Percentiles rank a stretch among this genome's conserved stretches.
Conservation (phyloP, 2,113 vertebrate genomes). For the Phalacrocorax aristotelis region DNA sequence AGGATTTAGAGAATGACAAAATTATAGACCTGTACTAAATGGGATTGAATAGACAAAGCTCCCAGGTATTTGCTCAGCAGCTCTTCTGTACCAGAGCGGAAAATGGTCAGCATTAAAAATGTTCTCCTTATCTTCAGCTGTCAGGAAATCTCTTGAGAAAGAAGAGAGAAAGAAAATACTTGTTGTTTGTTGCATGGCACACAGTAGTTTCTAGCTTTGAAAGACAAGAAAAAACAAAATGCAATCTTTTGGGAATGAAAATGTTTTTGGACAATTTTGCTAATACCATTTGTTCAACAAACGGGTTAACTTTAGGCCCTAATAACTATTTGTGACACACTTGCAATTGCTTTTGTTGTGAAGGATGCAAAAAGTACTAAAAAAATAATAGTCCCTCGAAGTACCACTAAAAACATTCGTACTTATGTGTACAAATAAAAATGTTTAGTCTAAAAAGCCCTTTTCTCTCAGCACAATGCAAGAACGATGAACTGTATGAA, state of each 20-base stretch:
- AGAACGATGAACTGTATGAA: not conserved
- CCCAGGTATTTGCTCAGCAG: conserved; percentile 94
- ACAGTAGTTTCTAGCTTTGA: not conserved
- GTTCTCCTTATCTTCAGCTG: conserved; percentile 93
- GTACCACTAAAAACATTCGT: not conserved
- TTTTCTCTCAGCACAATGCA: not conserved
- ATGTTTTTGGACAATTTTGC: not conserved
- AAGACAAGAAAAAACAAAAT: not conserved
- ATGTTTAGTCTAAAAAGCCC: not conserved
- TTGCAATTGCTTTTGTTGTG: not conserved
- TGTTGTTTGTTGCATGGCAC: not conserved
- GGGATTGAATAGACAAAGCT: conserved; percentile 96
- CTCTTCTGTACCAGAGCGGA: conserved; percentile 97
- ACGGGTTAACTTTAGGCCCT: not conserved
- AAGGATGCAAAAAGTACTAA: not conserved
- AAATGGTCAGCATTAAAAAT: conserved; percentile 98
- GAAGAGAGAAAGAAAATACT: conserved; percentile 53
- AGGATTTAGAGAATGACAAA: not conserved
- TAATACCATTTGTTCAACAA: not conserved
- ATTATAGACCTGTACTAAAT: conserved; percentile 86
- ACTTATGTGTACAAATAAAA: not conserved
- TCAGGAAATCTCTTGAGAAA: conserved; percentile 95
- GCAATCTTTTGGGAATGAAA: not conserved
- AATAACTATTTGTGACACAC: not conserved
- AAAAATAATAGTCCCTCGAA: not conserved